Conservation (phyloP, 2,113 vertebrate genomes). For the Colinus virginianus region DNA sequence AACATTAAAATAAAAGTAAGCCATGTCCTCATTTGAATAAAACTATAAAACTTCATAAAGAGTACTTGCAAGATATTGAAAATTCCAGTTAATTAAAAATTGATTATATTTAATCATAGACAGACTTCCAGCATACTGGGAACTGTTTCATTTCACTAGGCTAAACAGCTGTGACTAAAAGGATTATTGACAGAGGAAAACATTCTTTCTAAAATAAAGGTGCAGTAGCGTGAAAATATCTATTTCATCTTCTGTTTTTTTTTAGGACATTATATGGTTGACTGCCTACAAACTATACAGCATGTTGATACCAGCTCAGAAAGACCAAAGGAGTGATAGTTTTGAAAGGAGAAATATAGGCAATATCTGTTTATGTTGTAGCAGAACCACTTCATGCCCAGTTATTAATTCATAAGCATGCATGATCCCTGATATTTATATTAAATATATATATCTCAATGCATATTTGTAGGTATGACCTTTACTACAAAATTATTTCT, state of each 20-base stretch:
- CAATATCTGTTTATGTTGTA: not conserved
- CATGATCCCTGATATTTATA: not conserved
- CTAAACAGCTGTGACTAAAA: conserved; percentile 67
- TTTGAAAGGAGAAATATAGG: not conserved
- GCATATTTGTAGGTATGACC: not conserved
- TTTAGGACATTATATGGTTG: not conserved
- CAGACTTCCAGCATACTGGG: conserved; percentile 33
- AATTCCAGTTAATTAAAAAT: conserved; percentile 67
- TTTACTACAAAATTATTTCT: not conserved
- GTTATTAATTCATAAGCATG: not conserved
- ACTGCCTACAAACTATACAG: not conserved
- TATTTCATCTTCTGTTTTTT: not conserved
- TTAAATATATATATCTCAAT: not conserved
- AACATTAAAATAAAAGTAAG: conserved; percentile 49
- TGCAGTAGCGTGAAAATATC: not conserved
- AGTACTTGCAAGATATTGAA: not conserved
- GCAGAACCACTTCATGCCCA: not conserved
- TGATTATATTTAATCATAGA: conserved; percentile 58
- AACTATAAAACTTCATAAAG: conserved; percentile 55
- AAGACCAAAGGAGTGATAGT: not conserved
- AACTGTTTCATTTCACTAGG: conserved; percentile 50
- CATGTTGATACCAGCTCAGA: not conserved
- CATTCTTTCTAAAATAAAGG: conserved; percentile 37
- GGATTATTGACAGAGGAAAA: conserved; percentile 43
- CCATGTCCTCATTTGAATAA: conserved; percentile 44